Evolutionary conservation across 92 coral and sea anemone genomes (phyloP).

Genomic region (Scolanthus callimorphus): DNA sequence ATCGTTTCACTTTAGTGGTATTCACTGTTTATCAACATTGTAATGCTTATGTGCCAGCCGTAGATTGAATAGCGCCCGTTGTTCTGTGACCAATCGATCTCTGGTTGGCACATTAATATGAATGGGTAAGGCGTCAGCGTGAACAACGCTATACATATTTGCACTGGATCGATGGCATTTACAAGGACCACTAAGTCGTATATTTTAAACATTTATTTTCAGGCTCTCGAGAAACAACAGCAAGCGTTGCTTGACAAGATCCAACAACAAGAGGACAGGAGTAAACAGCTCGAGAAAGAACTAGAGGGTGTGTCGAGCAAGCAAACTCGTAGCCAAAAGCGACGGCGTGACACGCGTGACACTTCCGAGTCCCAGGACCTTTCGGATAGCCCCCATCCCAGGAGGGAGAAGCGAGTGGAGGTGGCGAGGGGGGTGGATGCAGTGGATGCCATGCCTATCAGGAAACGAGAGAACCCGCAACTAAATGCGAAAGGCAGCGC

Average conservation of each 20-base stretch:
- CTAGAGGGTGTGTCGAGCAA: constrained; percentile 34
- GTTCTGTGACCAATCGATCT: too few relatives aligned
- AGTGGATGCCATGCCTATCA: background rate
- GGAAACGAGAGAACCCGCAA: background rate
- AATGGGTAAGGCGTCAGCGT: too few relatives aligned
- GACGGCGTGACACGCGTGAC: constrained; percentile 24
- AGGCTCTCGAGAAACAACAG: constrained; percentile 71
- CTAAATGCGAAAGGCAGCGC: background rate
- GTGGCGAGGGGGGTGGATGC: background rate
- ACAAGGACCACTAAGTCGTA: too few relatives aligned
- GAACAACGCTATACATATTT: too few relatives aligned
- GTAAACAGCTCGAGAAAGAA: constrained; percentile 57
- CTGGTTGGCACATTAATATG: too few relatives aligned
- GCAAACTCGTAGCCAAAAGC: background rate
- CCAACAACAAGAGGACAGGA: constrained; percentile 66
- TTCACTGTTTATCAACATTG: too few relatives aligned
- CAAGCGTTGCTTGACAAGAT: constrained; percentile 54
- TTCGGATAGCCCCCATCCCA: background rate
- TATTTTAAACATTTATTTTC: background rate
- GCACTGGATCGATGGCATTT: too few relatives aligned
- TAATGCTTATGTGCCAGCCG: too few relatives aligned
- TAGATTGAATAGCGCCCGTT: too few relatives aligned
- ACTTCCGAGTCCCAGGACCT: constrained; percentile 1
- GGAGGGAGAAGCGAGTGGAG: constrained; percentile 1
- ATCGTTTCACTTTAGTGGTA: too few relatives aligned